These are phyloP conservation scores for Hippocampus mohnikei DNA, from an alignment of 2,113 vertebrate species.

Conservation along the genomic window DNA sequence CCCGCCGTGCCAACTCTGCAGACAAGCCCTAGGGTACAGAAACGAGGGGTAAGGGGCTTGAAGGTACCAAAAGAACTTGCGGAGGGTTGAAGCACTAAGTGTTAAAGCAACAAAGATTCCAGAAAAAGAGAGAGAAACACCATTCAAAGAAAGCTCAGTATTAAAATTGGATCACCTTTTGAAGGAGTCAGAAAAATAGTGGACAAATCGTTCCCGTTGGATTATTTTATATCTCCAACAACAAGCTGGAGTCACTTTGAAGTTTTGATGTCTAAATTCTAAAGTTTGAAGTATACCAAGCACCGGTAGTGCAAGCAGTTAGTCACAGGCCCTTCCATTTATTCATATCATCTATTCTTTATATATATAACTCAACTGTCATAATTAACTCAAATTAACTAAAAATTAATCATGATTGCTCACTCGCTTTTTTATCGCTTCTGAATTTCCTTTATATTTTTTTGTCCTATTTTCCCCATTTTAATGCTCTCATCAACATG, in stretches of 20 bases:
- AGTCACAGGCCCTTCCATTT: too few relatives aligned
- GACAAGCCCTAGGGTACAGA: slow-evolving; percentile 70
- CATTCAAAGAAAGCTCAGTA: slow-evolving; percentile 16
- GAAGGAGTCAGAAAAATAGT: slow-evolving; percentile 8
- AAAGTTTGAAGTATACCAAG: slow-evolving; percentile 14
- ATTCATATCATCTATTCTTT: too few relatives aligned
- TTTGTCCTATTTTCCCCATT: too few relatives aligned
- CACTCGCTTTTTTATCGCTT: too few relatives aligned
- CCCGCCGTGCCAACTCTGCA: slow-evolving; percentile 76
- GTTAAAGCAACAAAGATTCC: too few relatives aligned
- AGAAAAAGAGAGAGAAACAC: slow-evolving; percentile 14
- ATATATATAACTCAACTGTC: too few relatives aligned
- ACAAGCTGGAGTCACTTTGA: slow-evolving; percentile 30
- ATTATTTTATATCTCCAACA: slow-evolving; percentile 22
- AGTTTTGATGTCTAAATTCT: slow-evolving; percentile 21
- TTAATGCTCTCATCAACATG: too few relatives aligned
- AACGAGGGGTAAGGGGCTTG: slow-evolving; percentile 33
- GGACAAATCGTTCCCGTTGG: slow-evolving; percentile 5
- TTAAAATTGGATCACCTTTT: slow-evolving; percentile 34
- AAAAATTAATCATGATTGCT: too few relatives aligned
- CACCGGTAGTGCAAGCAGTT: slow-evolving; percentile 21
- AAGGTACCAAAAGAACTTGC: not conserved
- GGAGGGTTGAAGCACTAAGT: not conserved
- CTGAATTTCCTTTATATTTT: too few relatives aligned
- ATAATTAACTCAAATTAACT: too few relatives aligned